Conservation (phyloP, 2,888 invertebrate species). For the Eupithecia exiguata region DNA sequence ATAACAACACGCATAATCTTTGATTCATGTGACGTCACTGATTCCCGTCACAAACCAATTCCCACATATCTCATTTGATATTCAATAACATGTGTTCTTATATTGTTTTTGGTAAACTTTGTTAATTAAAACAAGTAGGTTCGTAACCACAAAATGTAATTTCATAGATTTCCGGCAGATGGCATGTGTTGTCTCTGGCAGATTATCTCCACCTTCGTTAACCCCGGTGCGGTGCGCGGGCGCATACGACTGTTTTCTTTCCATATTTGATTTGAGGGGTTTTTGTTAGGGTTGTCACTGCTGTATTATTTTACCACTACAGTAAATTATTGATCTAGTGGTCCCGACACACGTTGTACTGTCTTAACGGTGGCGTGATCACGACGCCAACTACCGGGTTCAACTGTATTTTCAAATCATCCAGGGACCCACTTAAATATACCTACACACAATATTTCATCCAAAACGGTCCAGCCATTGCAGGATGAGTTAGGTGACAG, state of each 20-base stretch:
- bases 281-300: conserved; percentile 50
- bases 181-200: conserved; percentile 51
- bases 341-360: too few species aligned
- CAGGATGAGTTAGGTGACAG: too few species aligned
- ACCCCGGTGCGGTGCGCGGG: conserved; percentile 44
- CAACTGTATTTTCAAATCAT: too few species aligned
- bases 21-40: too few species aligned
- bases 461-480: too few species aligned
- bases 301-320: neutral
- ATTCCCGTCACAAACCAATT: too few species aligned
- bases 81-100: neutral
- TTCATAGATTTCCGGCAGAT: conserved; percentile 60
- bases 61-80: conserved; percentile 1
- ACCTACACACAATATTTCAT: too few species aligned
- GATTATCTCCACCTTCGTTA: conserved; percentile 59
- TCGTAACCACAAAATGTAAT: conserved; percentile 21
- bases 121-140: conserved; percentile 19
- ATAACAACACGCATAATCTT: too few species aligned
- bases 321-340: too few species aligned
- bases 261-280: conserved; percentile 52
- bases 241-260: conserved; percentile 73
- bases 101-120: conserved; percentile 4
- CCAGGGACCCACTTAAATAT: too few species aligned
- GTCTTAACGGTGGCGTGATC: too few species aligned
- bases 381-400: too few species aligned